Evolutionary conservation across 2,113 vertebrate species (phyloP), one percentile per base, ranked within the genome.

Genomic region (Cryptomyrus ogoouensis): DNA sequence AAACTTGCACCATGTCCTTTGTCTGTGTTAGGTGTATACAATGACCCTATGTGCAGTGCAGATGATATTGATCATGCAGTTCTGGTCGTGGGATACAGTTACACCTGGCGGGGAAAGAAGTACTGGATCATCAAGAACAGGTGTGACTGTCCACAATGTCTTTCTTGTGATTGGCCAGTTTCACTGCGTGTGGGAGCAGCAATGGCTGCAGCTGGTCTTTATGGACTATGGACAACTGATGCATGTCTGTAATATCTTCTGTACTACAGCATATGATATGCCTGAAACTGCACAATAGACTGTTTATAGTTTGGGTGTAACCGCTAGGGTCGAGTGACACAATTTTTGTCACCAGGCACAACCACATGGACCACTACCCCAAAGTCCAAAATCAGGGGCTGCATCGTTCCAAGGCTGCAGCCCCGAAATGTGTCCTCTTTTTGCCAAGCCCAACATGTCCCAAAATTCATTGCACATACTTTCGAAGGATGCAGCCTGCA

Each of bases 111-210:
- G 83, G 97, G 97, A 46, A 94, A 92, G 92, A 98, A 99, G 91
- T 97, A 96, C 94, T 99, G 97, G 97, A 98, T 99, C 90, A 90
- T 99, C 90, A 99, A 99, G 95, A 99, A 99, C 97, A 99, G 98
- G 98, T 98, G 93, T 58, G 93, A 12, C 31, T 31, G 52, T 15
- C 15, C 9, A 44, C 19, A 46, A 2, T 13, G 84, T n/a, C 84
- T 31, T 13, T 35, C 17, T 17, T 56, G 27, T 53, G 27, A 83
- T 44, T 83, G 39, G 77, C 10, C 66, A 74, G 9, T 31, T 74
- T 74, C 12, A 83, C 42, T 83, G 0, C 15, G 0, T 19, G 15
- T 13, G 42, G 12, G 1, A 2, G 17, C 27, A 42, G 74, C 13
- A 35, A 35, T 42, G 39, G 77, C 77, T 35, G 52, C 17, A 53